Percentiles rank a stretch among this genome's conserved stretches.
Evolutionary conservation across 1,140 invertebrate species (phyloP).

Genomic region (Eumeta japonica): DNA sequence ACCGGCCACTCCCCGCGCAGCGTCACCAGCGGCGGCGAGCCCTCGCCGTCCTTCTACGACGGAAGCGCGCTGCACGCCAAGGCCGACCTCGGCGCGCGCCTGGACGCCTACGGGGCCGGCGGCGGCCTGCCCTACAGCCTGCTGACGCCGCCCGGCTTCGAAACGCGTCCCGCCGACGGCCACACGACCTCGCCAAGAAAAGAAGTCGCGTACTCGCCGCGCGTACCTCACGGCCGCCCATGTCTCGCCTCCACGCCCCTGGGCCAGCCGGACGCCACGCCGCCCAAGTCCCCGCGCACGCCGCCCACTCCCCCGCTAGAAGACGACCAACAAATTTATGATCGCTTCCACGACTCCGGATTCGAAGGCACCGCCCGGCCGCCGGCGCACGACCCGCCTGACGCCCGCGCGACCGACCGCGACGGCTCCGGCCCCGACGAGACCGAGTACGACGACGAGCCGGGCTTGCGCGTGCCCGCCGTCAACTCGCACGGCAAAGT

Average conservation of each 20-base stretch:
- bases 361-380: conserved; percentile 28
- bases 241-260: conserved; percentile 41
- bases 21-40: conserved; percentile 43
- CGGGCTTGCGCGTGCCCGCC: conserved; percentile 65
- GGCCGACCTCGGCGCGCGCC: conserved; percentile 41
- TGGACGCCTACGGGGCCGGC: conserved; percentile 34
- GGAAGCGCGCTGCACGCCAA: conserved; percentile 40
- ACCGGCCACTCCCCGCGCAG: conserved; percentile 47
- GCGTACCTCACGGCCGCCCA: conserved; percentile 38
- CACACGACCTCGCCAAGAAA: conserved; percentile 47
- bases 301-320: conserved; percentile 38
- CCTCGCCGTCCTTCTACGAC: conserved; percentile 51
- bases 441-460: conserved; percentile 64
- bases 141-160: conserved; percentile 45
- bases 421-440: conserved; percentile 53
- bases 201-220: conserved; percentile 43
- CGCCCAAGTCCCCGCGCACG: conserved; percentile 58
- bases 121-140: conserved; percentile 36
- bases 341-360: conserved; percentile 39
- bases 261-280: conserved; percentile 40
- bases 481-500: conserved; percentile 81
- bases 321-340: conserved; percentile 26
- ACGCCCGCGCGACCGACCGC: conserved; percentile 40
- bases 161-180: conserved; percentile 28
- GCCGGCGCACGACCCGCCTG: conserved; percentile 14